These are phyloP conservation scores for Zapornia atra DNA, from an alignment of 2,113 vertebrate species.

Conservation along the genomic window DNA sequence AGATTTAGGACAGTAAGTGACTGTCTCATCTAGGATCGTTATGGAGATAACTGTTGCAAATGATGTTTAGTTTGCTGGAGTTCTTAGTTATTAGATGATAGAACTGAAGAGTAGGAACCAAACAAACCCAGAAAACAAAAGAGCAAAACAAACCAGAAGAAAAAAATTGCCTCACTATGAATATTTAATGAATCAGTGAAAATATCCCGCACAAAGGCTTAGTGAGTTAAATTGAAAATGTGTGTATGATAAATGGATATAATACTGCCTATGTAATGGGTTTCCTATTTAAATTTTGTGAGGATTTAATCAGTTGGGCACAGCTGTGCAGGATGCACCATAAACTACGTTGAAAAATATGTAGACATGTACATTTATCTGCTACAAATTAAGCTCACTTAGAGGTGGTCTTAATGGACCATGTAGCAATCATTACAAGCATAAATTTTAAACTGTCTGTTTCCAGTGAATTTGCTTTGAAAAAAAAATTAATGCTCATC, in stretches of 20 bases:
- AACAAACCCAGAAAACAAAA: slow-evolving; percentile 30
- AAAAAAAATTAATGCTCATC: slow-evolving; percentile 80
- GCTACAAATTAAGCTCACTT: slow-evolving; percentile 88
- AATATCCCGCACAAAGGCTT: slow-evolving; percentile 7
- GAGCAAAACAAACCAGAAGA: not conserved
- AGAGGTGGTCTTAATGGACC: slow-evolving; percentile 87
- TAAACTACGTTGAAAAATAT: slow-evolving; percentile 86
- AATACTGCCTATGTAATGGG: slow-evolving; percentile 84
- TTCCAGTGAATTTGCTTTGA: slow-evolving; percentile 81
- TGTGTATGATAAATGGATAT: slow-evolving; percentile 79
- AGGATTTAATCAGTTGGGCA: slow-evolving; percentile 85
- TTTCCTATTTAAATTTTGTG: slow-evolving; percentile 89
- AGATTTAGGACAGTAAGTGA: not conserved
- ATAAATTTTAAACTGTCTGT: slow-evolving; percentile 85
- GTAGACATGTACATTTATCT: slow-evolving; percentile 87
- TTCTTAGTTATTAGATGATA: not conserved
- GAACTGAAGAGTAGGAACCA: not conserved
- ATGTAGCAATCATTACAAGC: slow-evolving; percentile 84
- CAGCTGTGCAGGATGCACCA: slow-evolving; percentile 83
- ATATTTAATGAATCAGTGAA: slow-evolving; percentile 63
- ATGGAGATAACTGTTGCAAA: not conserved
- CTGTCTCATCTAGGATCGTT: not conserved
- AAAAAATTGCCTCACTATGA: slow-evolving; percentile 48
- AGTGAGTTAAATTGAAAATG: slow-evolving; percentile 75
- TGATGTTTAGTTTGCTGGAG: not conserved